Conservation (phyloP, 2,113 vertebrate species). For the Silurus meridionalis region DNA sequence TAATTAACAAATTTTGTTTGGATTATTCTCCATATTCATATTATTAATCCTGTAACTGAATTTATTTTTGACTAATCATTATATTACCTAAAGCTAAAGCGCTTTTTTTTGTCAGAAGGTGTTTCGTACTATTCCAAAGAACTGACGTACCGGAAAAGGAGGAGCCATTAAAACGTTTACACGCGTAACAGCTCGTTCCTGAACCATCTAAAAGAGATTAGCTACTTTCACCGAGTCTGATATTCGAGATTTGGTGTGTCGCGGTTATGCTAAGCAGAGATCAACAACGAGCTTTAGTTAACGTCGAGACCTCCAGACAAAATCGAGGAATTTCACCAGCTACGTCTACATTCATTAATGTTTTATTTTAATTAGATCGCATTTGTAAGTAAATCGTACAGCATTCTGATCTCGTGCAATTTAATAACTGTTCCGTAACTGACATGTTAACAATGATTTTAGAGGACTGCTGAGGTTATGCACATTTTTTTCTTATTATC, state of each 20-base stretch:
- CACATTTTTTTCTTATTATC: neutral
- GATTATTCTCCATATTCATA: neutral
- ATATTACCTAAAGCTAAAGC: neutral
- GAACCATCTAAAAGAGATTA: neutral
- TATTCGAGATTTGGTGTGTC: slow-evolving; percentile 15
- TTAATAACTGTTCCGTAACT: neutral
- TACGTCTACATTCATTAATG: neutral
- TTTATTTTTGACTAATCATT: neutral
- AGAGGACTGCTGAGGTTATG: neutral
- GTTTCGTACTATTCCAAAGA: slow-evolving; percentile 28
- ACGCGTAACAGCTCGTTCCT: slow-evolving; percentile 13
- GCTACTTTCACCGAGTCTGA: neutral
- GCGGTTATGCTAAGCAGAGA: slow-evolving; percentile 11
- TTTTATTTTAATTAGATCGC: neutral
- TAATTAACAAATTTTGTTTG: neutral
- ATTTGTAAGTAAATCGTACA: slow-evolving; percentile 19
- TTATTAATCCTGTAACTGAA: neutral
- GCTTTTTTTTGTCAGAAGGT: neutral
- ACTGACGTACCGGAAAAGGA: slow-evolving; percentile 29
- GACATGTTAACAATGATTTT: neutral
- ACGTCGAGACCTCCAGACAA: neutral
- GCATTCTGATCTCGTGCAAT: neutral
- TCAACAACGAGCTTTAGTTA: slow-evolving; percentile 9
- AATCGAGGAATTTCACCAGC: neutral
- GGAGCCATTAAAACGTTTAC: slow-evolving; percentile 29